Base-by-base conservation (phyloP, 2,888 invertebrate species). In the Nomada goodeniana region DNA sequence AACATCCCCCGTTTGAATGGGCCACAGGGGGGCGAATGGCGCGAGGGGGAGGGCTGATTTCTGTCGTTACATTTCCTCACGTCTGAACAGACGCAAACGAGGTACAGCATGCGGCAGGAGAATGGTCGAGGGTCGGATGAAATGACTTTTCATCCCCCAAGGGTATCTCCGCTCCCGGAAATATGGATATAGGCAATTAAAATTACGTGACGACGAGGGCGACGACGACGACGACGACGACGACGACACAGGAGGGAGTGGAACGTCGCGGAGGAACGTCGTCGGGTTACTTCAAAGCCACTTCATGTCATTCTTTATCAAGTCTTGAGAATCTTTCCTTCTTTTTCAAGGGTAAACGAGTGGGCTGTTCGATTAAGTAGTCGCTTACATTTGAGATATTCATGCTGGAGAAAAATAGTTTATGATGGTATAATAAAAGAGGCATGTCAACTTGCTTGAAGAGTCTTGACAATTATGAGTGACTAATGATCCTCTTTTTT, bases 111-210 rank as follows among this genome's bases (percentile, higher is more conserved):
- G 60, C 52, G 53, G 50, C 36, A 44, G 57, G 47, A 55, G 88
- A 84, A 80, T 76, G 76, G 85, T 64, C 78, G 85, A 82, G 84
- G 82, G 78, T 84, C 76, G 81, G 83, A 85, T 86, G 88, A 89
- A 90, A 90, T 89, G 88, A 89, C 89, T 90, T 90, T 90, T 86
- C 85, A 65, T 86, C 82, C 89, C 90, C 80, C 47, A 78, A 72
- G 89, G 89, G 85, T 88, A 85, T 85, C 72, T 79, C 82, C 78
- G 71, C 82, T 84, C 67, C 82, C 84, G 86, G 86, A 86, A 90
- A 86, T 87, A 86, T 85, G 86, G 87, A 85, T 90, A 89, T 87
- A 86, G 87, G 89, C 90, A 90, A 90, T 90, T 90, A 89, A 88
- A 90, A 90, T 90, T 90, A 89, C 84, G 87, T 81, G 78, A 79